Conservation (phyloP, 2,113 vertebrate species). For the Corythoichthys intestinalis region DNA sequence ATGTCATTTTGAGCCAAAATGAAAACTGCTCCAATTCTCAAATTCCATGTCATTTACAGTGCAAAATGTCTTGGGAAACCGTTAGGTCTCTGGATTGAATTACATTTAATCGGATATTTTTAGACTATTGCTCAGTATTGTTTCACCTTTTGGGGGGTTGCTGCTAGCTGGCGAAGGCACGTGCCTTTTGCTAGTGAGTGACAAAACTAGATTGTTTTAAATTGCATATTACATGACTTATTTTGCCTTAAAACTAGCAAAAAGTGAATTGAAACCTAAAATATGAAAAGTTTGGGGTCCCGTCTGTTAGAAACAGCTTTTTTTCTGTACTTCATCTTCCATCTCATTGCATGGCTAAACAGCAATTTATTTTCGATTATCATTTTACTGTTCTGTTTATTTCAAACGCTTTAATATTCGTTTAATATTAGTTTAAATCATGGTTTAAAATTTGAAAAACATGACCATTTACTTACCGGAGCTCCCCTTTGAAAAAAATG, state of each 20-base stretch:
- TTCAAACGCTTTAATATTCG: background rate
- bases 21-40: background rate
- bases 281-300: background rate
- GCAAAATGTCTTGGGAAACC: background rate
- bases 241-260: constrained; percentile 38
- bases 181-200: constrained; percentile 66
- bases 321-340: background rate
- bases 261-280: background rate
- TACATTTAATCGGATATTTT: background rate
- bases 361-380: background rate
- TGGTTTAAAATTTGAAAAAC: background rate
- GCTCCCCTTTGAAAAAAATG: background rate
- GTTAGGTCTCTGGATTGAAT: background rate
- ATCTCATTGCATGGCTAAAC: background rate
- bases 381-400: background rate
- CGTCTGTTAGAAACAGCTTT: background rate
- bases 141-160: background rate
- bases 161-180: constrained; percentile 57
- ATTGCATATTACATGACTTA: background rate
- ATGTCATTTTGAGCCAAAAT: too few species aligned
- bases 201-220: background rate
- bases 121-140: constrained; percentile 21
- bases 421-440: background rate
- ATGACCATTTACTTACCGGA: background rate
- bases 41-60: background rate